Base-by-base conservation (phyloP, 2,113 vertebrate species). In the Henicopernis longicauda region DNA sequence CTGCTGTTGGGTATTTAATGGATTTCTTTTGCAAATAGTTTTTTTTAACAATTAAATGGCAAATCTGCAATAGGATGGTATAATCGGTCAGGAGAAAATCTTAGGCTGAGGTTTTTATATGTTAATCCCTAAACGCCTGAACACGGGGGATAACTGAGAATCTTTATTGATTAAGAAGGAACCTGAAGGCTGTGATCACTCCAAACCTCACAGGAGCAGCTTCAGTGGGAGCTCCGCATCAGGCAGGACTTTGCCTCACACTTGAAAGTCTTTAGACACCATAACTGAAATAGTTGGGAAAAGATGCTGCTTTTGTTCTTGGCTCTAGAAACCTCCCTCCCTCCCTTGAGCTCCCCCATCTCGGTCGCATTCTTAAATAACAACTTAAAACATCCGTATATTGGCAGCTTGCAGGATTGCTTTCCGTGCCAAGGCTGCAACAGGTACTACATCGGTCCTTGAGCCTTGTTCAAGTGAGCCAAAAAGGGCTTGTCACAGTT, bases 221-320 rank as follows among this genome's bases (percentile, higher is more conserved):
- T 89, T 76, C 0, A 0, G 62, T 82, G 77, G 80, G 27, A 80
- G 61, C 65, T 82, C 76, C 81, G 62, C 85, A 67, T 62, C 52
- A 73, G 31, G 36, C 58, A 81, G 80, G 85, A 81, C 49, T 47
- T 61, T 40, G 50, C 69, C 55, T 55, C 34, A 31, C 17, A 12
- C 31, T 55, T 58, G 7, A 17, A 78, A 80, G 29, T 42, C 49
- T 92, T 85, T 32, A 89, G 38, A 82, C 31, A 54, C 38, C 13
- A 2, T 31, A 66, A 72, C 22, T 78, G 91, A 86, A 78, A 95
- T 81, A 73, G 49, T 5, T 94, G 80, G 89, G 91, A 88, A 93
- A 92, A 86, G 78, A 88, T 82, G 82, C 92, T 97, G 86, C 80
- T 74, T 97, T 98, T 97, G 97, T 98, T 97, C 98, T 97, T 91